These are phyloP conservation scores for Xyrauchen texanus DNA, from an alignment of 2,113 vertebrate species.

Conservation along the genomic window DNA sequence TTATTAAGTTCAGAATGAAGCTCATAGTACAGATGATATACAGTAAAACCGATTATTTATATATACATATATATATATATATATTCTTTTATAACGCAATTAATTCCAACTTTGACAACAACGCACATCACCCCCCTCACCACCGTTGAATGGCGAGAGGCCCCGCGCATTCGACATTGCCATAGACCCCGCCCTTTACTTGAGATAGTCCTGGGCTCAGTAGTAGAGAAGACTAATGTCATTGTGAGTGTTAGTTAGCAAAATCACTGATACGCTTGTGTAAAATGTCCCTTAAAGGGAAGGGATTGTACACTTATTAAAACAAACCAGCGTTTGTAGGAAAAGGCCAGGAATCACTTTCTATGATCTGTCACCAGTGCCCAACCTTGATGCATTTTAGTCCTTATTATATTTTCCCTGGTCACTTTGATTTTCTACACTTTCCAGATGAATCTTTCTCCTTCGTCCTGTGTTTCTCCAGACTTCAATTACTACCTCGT, in stretches of 20 bases:
- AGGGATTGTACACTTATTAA: constrained; percentile 6
- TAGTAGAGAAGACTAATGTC: constrained; percentile 19
- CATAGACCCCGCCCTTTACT: too few relatives aligned
- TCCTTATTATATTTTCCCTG: constrained; percentile 26
- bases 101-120: too few relatives aligned
- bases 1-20: too few relatives aligned
- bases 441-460: not conserved
- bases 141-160: too few relatives aligned
- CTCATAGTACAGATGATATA: too few relatives aligned
- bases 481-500: constrained; percentile 46
- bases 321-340: constrained; percentile 5
- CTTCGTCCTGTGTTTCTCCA: constrained; percentile 38
- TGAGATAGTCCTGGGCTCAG: not conserved
- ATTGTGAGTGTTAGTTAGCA: constrained; percentile 1
- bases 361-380: not conserved
- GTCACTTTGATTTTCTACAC: constrained; percentile 32
- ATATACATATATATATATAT: too few relatives aligned
- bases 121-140: too few relatives aligned
- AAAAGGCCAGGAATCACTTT: constrained; percentile 12
- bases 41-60: too few relatives aligned
- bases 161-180: too few relatives aligned
- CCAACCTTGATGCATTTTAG: not conserved
- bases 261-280: not conserved
- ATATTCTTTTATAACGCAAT: too few relatives aligned
- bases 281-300: constrained; percentile 23